These are phyloP conservation scores for Drosophila engyochracea DNA, from an alignment of 2,888 invertebrate genomes.

Conservation along the genomic window DNA sequence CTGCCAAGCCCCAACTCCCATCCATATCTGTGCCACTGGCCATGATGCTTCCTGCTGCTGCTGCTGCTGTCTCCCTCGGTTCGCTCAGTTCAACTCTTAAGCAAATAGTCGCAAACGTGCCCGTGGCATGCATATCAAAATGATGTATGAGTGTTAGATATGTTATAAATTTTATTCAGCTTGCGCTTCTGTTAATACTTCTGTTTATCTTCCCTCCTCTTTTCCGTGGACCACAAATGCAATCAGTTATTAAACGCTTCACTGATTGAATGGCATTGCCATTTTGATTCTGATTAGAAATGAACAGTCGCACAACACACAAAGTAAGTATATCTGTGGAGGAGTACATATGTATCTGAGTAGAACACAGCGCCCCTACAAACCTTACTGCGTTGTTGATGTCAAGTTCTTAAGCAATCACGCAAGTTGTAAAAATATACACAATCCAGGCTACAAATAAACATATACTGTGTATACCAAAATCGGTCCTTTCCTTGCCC, in stretches of 20 bases:
- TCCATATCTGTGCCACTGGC: slow-evolving; percentile 2
- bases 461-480: background rate
- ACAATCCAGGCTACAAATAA: background rate
- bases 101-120: slow-evolving; percentile 72
- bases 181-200: slow-evolving; percentile 25
- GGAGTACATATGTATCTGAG: background rate
- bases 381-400: background rate
- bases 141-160: slow-evolving; percentile 78
- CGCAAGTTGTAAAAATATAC: background rate
- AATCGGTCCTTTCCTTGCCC: background rate
- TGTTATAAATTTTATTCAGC: slow-evolving; percentile 79
- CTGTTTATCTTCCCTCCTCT: slow-evolving; percentile 18
- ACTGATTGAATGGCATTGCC: slow-evolving; percentile 50
- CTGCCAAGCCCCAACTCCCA: background rate
- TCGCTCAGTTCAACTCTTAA: slow-evolving; percentile 53
- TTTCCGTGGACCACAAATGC: slow-evolving; percentile 21
- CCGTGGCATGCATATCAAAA: slow-evolving; percentile 73
- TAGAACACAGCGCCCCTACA: background rate
- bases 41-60: slow-evolving; percentile 12
- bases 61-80: slow-evolving; percentile 2
- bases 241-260: slow-evolving; percentile 67
- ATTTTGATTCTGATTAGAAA: slow-evolving; percentile 43
- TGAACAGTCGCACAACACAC: slow-evolving; percentile 22
- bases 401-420: background rate
- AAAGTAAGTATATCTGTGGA: background rate